A percentile compares a stretch with the other conserved stretches of the same genome.
phyloP scores from a whole-genome alignment of 1,140 invertebrate genomes.

The Bombus ignitus region DNA sequence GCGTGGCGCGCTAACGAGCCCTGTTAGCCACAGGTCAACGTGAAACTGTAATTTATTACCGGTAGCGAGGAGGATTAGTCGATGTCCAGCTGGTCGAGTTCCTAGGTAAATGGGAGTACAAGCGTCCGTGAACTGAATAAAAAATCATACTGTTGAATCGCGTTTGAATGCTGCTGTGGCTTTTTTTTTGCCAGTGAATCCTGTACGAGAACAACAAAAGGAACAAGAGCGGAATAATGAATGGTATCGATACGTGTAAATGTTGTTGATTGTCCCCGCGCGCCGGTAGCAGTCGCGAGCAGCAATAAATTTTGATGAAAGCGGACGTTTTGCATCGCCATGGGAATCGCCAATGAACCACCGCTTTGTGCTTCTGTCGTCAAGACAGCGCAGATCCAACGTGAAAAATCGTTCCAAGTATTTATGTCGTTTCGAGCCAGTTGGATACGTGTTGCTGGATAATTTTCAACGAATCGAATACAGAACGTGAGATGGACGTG shows the following conservation, averaged over 20 bases:
- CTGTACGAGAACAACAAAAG: neutral
- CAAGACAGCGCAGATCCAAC: neutral
- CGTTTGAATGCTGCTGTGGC: conserved; percentile 1
- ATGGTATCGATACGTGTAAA: conserved; percentile 30
- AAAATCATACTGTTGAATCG: neutral
- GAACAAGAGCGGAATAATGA: conserved; percentile 33
- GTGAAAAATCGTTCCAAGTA: neutral
- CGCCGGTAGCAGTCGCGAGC: neutral
- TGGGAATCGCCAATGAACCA: conserved; percentile 6
- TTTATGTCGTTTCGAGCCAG: neutral
- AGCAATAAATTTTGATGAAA: conserved; percentile 27
- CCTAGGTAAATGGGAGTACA: conserved; percentile 30
- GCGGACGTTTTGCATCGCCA: conserved; percentile 5
- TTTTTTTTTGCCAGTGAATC: neutral
- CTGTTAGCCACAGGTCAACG: conserved; percentile 8
- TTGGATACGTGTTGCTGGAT: too few species aligned
- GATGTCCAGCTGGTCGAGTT: conserved; percentile 31
- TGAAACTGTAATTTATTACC: conserved; percentile 58
- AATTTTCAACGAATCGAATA: too few species aligned
- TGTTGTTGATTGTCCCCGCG: conserved; percentile 14
- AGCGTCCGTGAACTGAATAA: conserved; percentile 19
- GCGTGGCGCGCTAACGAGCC: conserved; percentile 46
- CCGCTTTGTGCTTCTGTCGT: neutral
- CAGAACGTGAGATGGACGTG: too few species aligned
- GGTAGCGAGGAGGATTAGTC: conserved; percentile 35